Evolutionary conservation across 1,140 invertebrate species (phyloP), one percentile per base, ranked within the genome.

Genomic region (Drosophila insularis): DNA sequence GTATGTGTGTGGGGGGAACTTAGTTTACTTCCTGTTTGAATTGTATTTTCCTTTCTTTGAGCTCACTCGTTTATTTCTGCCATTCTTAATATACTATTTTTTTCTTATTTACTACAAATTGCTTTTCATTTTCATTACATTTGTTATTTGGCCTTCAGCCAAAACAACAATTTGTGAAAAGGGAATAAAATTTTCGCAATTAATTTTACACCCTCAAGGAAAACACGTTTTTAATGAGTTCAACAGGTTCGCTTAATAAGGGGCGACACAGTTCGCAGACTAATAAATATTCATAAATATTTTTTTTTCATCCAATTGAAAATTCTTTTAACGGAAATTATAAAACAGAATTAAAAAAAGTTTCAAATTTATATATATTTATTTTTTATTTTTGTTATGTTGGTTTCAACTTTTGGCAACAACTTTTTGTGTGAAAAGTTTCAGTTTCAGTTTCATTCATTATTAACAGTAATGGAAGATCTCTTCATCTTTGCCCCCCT

Each of bases 251-350:
- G 35, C 60, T 58, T 65, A 79, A 86, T 87, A 71, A 77, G 39
- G 43, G 60, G 61, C 55, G 63, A 68, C 63, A 78, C 63, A 74
- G 60, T 73, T 81, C 59, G 39, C 67, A 78, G 54, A 50, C 68
- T 87, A 87, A 86, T 82, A 87, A 82, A 86, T 87, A 89, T 74
- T 79, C 82, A 87, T 89, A 71, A 86, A 84, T 84, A 67, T 58
- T 68, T 11, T 35, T 21, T 37, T 35, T 6, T 13, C 5, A 14
- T 27, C 6, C 55, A 61, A 14, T 46, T 46, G 46, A 40, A 62
- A 58, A 35, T 58, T 3, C 40, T 69, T 74, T 75, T 17, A 17
- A 40, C 35, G 63, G 54, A 63, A 68, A 60, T 84, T 80, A 73
- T 35, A 35, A 35, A 35, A 35, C 10, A 11, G 43, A 17, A 21